Percentiles rank a stretch among this genome's conserved stretches.
These are phyloP conservation scores for Cheirogaleus major DNA, from an alignment of 2,797 vertebrate genomes.

Conservation along the genomic window DNA sequence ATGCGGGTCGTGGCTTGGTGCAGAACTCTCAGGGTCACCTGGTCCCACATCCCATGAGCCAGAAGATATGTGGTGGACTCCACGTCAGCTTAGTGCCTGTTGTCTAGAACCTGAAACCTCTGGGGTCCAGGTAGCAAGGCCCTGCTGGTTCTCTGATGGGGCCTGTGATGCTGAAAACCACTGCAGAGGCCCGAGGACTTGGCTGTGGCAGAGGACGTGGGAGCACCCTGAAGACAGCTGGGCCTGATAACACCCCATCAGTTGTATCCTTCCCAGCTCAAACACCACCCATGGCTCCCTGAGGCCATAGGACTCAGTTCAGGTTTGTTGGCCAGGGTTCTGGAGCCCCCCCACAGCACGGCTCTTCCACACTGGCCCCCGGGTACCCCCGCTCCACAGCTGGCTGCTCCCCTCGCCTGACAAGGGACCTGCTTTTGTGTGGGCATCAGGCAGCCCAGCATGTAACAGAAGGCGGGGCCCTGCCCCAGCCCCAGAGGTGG, in stretches of 20 bases:
- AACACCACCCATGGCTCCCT: neutral
- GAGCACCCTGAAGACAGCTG: neutral
- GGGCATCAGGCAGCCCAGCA: fast-evolving
- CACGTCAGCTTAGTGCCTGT: no score
- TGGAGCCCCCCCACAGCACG: neutral
- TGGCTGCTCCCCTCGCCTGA: neutral
- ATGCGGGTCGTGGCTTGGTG: neutral
- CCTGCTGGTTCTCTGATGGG: neutral
- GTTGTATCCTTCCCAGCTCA: neutral
- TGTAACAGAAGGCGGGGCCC: no score
- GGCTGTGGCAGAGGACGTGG: neutral
- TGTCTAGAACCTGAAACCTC: neutral
- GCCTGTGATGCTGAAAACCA: neutral
- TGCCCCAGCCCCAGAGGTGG: neutral
- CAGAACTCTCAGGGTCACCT: neutral
- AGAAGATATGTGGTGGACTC: neutral
- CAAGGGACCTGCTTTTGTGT: no score
- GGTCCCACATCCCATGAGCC: neutral
- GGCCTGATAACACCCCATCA: fast-evolving
- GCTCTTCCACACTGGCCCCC: neutral
- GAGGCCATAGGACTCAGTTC: neutral
- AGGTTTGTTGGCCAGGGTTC: no score
- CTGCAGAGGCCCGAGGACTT: neutral
- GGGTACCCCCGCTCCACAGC: neutral
- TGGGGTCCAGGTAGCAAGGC: neutral